Conservation (phyloP, 2,888 invertebrate species). For the Netelia melanura region DNA sequence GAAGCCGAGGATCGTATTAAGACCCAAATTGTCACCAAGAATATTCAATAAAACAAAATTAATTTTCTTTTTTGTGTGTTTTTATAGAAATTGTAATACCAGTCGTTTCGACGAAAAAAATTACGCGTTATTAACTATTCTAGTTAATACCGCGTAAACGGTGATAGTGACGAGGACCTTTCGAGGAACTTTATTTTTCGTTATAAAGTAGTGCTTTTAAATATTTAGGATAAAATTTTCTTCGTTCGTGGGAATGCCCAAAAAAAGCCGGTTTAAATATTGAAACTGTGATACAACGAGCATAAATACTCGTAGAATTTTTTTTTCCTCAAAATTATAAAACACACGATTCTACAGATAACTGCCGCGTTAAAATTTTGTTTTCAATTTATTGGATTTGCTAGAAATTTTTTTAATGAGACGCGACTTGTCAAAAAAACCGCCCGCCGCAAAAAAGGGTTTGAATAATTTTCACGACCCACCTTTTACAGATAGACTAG, state of each 20-base stretch:
- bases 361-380: background rate
- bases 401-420: background rate
- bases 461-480: background rate
- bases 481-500: background rate
- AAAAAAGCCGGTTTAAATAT: background rate
- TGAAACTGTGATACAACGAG: background rate
- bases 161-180: too few relatives aligned
- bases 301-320: background rate
- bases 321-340: background rate
- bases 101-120: slow-evolving; percentile 41
- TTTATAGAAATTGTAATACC: slow-evolving; percentile 46
- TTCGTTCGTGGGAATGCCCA: too few relatives aligned
- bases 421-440: background rate
- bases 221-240: too few relatives aligned
- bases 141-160: too few relatives aligned
- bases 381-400: background rate
- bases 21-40: slow-evolving; percentile 61
- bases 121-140: too few relatives aligned
- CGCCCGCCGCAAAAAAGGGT: background rate
- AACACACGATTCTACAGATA: background rate
- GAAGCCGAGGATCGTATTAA: slow-evolving; percentile 63
- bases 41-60: slow-evolving; percentile 53
- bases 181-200: too few relatives aligned
- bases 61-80: slow-evolving; percentile 26
- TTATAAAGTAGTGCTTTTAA: too few relatives aligned